These are phyloP conservation scores for Carettochelys insculpta DNA, from an alignment of 2,113 vertebrate genomes.

Conservation along the genomic window DNA sequence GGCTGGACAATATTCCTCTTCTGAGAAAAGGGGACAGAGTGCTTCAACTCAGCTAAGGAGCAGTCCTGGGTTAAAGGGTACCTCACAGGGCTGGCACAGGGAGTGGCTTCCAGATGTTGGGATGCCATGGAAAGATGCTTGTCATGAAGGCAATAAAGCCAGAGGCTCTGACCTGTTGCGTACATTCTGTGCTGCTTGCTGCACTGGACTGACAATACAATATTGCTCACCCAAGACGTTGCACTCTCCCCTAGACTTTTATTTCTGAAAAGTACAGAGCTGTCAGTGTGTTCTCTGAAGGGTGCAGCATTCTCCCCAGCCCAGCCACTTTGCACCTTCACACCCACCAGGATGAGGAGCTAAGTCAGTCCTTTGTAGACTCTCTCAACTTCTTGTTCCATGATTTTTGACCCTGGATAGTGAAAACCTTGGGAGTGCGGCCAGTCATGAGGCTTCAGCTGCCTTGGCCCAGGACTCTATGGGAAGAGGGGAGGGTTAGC, in stretches of 20 bases:
- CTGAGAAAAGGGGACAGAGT: constrained; percentile 5
- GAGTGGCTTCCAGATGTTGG: constrained; percentile 44
- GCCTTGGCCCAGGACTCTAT: background rate
- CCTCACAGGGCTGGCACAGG: background rate
- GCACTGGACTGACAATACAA: background rate
- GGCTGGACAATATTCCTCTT: background rate
- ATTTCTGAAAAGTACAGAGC: background rate
- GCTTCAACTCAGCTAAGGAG: constrained; percentile 24
- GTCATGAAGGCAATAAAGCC: fast-evolving
- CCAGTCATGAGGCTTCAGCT: background rate
- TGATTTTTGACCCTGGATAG: background rate
- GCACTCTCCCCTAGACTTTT: background rate
- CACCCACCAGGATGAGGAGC: background rate
- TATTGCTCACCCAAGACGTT: background rate
- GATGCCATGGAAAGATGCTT: background rate
- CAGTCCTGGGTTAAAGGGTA: background rate
- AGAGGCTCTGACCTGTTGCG: background rate
- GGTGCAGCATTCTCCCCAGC: background rate
- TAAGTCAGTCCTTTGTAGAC: background rate
- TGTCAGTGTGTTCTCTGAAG: background rate
- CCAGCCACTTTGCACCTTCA: fast-evolving
- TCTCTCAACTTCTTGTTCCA: background rate
- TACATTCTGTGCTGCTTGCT: background rate
- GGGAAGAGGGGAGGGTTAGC: no score
- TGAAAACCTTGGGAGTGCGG: background rate